These are phyloP conservation scores for Eupelmus urozonus DNA, from an alignment of 2,888 invertebrate species.

Conservation along the genomic window DNA sequence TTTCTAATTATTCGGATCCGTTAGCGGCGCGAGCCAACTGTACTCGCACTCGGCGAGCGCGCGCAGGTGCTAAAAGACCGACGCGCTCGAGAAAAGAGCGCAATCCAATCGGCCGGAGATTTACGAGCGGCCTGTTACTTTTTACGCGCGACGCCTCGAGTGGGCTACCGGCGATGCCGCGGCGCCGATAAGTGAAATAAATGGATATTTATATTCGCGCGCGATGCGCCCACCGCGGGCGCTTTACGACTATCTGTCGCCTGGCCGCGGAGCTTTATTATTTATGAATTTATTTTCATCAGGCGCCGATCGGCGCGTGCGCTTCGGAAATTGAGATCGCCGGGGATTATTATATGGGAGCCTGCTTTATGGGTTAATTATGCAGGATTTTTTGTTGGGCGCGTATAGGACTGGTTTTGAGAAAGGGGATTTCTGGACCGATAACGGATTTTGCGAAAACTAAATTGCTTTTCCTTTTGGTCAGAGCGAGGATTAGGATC, in stretches of 20 bases:
- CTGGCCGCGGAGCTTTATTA: slow-evolving; percentile 7
- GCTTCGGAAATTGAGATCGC: slow-evolving; percentile 12
- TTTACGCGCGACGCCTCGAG: not conserved
- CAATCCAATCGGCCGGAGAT: slow-evolving; percentile 49
- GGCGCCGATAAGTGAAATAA: slow-evolving; percentile 45
- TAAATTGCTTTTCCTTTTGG: not conserved
- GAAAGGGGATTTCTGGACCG: not conserved
- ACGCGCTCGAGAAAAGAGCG: slow-evolving; percentile 9
- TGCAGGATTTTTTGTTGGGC: not conserved
- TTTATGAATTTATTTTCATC: slow-evolving; percentile 25
- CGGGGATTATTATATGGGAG: not conserved
- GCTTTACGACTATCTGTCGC: slow-evolving; percentile 37
- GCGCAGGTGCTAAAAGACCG: slow-evolving; percentile 40
- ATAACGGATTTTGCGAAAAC: slow-evolving; percentile 5
- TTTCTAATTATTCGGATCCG: slow-evolving; percentile 46
- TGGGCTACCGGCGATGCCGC: not conserved
- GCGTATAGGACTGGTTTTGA: not conserved
- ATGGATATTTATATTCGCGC: slow-evolving; percentile 3
- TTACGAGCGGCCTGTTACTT: slow-evolving; percentile 44
- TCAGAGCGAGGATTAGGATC: too few relatives aligned
- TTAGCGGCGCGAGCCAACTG: slow-evolving; percentile 30
- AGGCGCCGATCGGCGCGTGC: slow-evolving; percentile 11
- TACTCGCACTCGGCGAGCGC: slow-evolving; percentile 4
- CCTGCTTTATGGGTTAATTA: not conserved
- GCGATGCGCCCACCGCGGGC: not conserved